Evolutionary conservation across 2,113 vertebrate species (phyloP).

Genomic region (Pycnonotus jocosus): DNA sequence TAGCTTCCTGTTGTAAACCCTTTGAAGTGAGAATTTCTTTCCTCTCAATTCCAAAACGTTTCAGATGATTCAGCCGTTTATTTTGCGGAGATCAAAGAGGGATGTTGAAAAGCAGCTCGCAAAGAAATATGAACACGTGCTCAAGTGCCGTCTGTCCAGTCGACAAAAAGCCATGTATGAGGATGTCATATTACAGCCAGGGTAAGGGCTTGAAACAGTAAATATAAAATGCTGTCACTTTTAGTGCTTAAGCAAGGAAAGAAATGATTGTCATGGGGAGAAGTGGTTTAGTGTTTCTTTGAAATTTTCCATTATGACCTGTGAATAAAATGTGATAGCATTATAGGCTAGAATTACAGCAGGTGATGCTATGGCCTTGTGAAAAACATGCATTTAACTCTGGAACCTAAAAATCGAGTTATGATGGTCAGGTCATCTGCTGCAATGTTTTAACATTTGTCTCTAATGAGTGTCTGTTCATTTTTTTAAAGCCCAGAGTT

Average conservation of each 20-base stretch:
- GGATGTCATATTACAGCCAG: slow-evolving; percentile 85
- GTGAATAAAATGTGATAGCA: not conserved
- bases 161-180: slow-evolving; percentile 89
- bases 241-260: not conserved
- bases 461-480: not conserved
- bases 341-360: not conserved
- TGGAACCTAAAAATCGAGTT: not conserved
- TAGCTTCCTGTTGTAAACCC: not conserved
- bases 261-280: not conserved
- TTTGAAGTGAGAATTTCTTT: not conserved
- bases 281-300: not conserved
- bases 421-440: not conserved
- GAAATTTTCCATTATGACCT: not conserved
- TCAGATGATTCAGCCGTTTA: slow-evolving; percentile 92
- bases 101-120: slow-evolving; percentile 92
- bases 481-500: not conserved
- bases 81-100: slow-evolving; percentile 87
- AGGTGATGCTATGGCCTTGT: not conserved
- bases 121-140: slow-evolving; percentile 90
- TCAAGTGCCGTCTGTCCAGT: slow-evolving; percentile 88
- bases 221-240: not conserved
- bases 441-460: not conserved
- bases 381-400: not conserved
- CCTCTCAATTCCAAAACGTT: not conserved
- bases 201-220: slow-evolving; percentile 65